phyloP scores from a whole-genome alignment of 1,140 invertebrate species.

The Uloborus diversus region DNA sequence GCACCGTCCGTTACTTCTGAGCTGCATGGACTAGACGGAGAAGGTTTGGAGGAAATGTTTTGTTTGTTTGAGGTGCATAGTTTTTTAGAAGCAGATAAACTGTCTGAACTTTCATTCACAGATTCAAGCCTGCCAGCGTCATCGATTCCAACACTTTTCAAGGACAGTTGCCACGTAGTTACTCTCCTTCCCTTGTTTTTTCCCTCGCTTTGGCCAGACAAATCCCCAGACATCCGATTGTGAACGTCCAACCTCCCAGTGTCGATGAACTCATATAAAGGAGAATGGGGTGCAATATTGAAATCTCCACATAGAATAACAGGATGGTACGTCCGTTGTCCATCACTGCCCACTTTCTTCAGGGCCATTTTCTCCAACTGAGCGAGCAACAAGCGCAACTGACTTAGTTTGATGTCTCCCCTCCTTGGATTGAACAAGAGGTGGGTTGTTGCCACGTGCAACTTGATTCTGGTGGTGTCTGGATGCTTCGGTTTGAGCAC shows the following conservation, averaged over 20 bases:
- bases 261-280: slow-evolving; percentile 77
- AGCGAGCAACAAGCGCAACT: slow-evolving; percentile 78
- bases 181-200: slow-evolving; percentile 33
- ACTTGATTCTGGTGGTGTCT: slow-evolving; percentile 65
- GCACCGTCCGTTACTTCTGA: not conserved
- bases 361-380: slow-evolving; percentile 84
- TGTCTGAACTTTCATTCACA: too few species aligned
- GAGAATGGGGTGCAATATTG: slow-evolving; percentile 78
- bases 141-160: slow-evolving; percentile 12
- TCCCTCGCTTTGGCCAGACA: slow-evolving; percentile 62
- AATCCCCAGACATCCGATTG: slow-evolving; percentile 60
- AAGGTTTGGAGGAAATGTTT: not conserved
- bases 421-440: slow-evolving; percentile 90
- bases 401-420: slow-evolving; percentile 87
- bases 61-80: not conserved
- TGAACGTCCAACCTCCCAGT: slow-evolving; percentile 73
- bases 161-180: not conserved
- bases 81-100: too few species aligned
- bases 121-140: not conserved
- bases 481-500: slow-evolving; percentile 70
- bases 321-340: slow-evolving; percentile 72
- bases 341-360: slow-evolving; percentile 60
- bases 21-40: not conserved
- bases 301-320: slow-evolving; percentile 90
- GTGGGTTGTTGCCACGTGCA: slow-evolving; percentile 91